Evolutionary conservation across 30 jellyfish, hydroid and myxozoan species (phyloP), one percentile per base, ranked within the genome.

Genomic region (Nemopilema nomurai): DNA sequence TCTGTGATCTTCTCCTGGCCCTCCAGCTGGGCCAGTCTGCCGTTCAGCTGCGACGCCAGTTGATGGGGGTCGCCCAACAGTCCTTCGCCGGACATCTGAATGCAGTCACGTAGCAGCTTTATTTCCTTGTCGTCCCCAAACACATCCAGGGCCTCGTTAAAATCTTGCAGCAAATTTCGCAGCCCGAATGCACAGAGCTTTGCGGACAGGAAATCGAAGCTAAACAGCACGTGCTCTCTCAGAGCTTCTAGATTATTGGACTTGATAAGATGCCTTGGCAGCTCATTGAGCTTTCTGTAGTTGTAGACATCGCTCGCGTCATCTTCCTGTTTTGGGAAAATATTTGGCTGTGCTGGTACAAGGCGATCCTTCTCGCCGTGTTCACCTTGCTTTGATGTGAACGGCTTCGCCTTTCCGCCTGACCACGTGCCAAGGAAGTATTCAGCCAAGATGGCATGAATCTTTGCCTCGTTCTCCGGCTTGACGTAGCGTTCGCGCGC

Each of bases 391-490:
- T 92, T 92, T 21, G 71, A 29, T 6, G 79, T 74, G 76, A 92
- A 92, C 21, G 96, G 92, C 53, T 92, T 92, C 28, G 28, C 51
- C 27, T 23, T 75, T 22, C 93, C 93, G 1, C 85, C 91, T 16
- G 96, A 69, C 98, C 98, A 92, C 27, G 24, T 86, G 31, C 98
- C 98, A 51, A 81, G 78, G 89, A 92, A 92, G 51, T 86, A 92
- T 1, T 92, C 97, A 18, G 96, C 82, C 33, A 92, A 52, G 51
- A 49, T 83, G 22, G 41, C 85, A 62, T 92, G 98, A 7, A 83
- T 29, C 69, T 57, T 65, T 69, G 24, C 51, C 32, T 88, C 89
- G 57, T 33, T 77, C 0, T 75, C 92, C 18, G 85, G 82, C 28
- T 49, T 41, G 1, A 81, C 29, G 69, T 92, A 92, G 71, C 98